A percentile compares a stretch with the other conserved stretches of the same genome.
phyloP scores from a whole-genome alignment of 2,113 vertebrate genomes.

The Morone saxatilis region DNA sequence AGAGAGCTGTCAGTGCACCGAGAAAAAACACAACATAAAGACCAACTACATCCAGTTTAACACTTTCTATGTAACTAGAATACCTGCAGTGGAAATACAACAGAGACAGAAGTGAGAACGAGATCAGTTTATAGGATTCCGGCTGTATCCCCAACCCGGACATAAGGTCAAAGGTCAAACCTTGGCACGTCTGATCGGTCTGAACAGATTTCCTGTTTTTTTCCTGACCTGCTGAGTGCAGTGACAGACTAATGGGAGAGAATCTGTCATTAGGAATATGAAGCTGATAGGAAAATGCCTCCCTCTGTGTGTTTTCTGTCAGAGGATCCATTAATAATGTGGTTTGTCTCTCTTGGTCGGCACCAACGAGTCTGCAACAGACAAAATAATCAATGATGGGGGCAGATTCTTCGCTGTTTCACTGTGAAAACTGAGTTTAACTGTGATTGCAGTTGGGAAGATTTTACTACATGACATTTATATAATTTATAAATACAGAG shows the following conservation, averaged over 20 bases:
- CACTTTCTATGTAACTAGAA: background rate
- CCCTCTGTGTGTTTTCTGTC: background rate
- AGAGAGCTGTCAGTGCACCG: background rate
- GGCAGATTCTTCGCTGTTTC: background rate
- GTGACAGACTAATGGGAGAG: background rate
- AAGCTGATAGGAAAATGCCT: background rate
- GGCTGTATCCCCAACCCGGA: background rate
- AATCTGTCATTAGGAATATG: background rate
- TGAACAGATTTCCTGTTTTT: constrained; percentile 9
- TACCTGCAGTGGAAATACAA: background rate
- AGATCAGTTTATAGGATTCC: no score
- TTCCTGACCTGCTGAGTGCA: background rate
- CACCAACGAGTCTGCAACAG: constrained; percentile 22
- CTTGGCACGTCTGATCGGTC: background rate
- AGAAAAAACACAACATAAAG: background rate
- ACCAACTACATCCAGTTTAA: background rate
- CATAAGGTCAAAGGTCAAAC: constrained; percentile 21
- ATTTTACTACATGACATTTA: background rate
- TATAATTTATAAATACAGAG: no score
- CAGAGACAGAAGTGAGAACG: background rate
- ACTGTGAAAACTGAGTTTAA: background rate
- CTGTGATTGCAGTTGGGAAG: background rate
- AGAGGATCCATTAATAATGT: background rate
- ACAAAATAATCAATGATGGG: background rate
- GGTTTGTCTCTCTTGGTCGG: background rate